phyloP scores from a whole-genome alignment of 2,888 invertebrate genomes.

The Sinhomidia bicolor region DNA sequence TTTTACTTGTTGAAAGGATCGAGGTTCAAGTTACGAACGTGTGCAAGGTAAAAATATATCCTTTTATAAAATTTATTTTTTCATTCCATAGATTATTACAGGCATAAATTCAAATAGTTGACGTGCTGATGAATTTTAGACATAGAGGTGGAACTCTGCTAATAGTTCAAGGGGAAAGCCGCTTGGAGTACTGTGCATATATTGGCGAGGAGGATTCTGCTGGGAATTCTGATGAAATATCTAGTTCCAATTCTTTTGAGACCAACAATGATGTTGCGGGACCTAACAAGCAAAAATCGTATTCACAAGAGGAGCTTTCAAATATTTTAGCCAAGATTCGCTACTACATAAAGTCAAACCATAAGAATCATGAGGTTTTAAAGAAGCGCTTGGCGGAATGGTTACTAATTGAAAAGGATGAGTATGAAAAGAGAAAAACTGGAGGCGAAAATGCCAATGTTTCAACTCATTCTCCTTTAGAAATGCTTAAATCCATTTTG shows the following conservation, averaged over 20 bases:
- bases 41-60: conserved; percentile 85
- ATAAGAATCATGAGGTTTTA: conserved; percentile 73
- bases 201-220: conserved; percentile 89
- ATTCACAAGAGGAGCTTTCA: conserved; percentile 77
- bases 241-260: conserved; percentile 76
- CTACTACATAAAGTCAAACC: conserved; percentile 74
- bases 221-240: conserved; percentile 87
- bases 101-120: too few relatives aligned
- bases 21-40: conserved; percentile 88
- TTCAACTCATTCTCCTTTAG: conserved; percentile 54
- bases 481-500: conserved; percentile 35
- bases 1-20: conserved; percentile 90
- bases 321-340: conserved; percentile 76
- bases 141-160: conserved; percentile 90
- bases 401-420: conserved; percentile 68
- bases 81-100: not conserved
- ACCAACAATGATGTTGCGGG: conserved; percentile 36
- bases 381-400: conserved; percentile 76
- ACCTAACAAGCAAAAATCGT: not conserved
- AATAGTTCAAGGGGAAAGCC: conserved; percentile 89
- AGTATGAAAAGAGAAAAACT: not conserved
- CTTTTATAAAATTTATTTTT: not conserved
- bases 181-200: conserved; percentile 90
- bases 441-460: not conserved
- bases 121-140: conserved; percentile 82